A percentile compares a stretch with the other conserved stretches of the same genome.
Conservation (phyloP, 2,113 vertebrate species). For the Mohoua ochrocephala region DNA sequence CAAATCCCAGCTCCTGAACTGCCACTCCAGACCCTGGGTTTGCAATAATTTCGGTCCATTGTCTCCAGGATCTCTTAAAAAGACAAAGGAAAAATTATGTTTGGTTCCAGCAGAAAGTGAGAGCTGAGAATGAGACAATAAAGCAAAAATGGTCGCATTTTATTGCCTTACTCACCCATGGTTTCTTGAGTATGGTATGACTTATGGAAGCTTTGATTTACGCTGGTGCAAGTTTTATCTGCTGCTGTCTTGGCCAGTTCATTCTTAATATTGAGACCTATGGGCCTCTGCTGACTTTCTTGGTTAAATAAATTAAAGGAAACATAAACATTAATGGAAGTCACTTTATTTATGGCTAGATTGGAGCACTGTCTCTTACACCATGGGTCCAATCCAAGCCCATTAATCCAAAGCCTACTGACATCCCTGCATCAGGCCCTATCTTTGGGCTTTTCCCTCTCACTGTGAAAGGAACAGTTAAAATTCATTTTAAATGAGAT, state of each 20-base stretch:
- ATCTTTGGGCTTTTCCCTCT: background rate
- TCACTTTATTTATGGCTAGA: slow-evolving; percentile 19
- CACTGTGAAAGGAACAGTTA: background rate
- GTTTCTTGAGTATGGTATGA: slow-evolving; percentile 1
- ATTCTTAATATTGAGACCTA: slow-evolving; percentile 36
- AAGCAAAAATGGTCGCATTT: background rate
- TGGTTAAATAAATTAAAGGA: slow-evolving; percentile 53
- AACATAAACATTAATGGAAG: slow-evolving; percentile 42
- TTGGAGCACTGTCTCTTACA: background rate
- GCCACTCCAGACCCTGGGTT: background rate
- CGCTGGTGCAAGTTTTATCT: slow-evolving; percentile 26
- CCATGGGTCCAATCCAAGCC: background rate
- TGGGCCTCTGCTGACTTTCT: slow-evolving; percentile 21
- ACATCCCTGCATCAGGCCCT: background rate
- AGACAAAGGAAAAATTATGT: background rate
- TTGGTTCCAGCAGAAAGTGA: background rate
- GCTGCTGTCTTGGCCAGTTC: slow-evolving; percentile 54
- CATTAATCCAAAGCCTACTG: background rate
- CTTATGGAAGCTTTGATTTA: slow-evolving; percentile 56
- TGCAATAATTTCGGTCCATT: background rate
- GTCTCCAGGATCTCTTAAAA: background rate
- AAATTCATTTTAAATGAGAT: background rate
- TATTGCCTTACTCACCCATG: background rate
- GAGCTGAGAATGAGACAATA: background rate
- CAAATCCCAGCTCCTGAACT: background rate